A percentile compares a stretch with the other conserved stretches of the same genome.
These are phyloP conservation scores for Rotaria sp. DNA, from an alignment of 2,888 invertebrate species.

Conservation along the genomic window DNA sequence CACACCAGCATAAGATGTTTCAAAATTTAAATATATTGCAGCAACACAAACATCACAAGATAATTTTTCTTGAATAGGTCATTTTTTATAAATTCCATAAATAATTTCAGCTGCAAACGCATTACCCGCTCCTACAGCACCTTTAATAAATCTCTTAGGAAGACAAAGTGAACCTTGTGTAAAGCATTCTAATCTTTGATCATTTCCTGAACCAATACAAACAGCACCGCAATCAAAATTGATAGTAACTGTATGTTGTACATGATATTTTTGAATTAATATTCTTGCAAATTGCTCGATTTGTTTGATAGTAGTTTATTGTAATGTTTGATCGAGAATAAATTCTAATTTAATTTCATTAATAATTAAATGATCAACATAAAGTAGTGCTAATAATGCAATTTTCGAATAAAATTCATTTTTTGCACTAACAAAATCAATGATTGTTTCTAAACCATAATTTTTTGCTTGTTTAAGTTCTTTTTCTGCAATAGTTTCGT, in stretches of 20 bases:
- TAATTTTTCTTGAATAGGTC: not conserved
- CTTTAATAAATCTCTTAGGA: not conserved
- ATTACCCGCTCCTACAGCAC: slow-evolving; percentile 2
- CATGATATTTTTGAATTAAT: not conserved
- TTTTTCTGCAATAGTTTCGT: not conserved
- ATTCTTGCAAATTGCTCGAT: not conserved
- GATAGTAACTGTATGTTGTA: not conserved
- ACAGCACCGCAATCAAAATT: not conserved
- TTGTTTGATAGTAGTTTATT: not conserved
- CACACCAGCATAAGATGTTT: not conserved
- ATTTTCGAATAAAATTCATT: not conserved
- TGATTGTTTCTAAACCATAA: not conserved
- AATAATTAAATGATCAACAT: slow-evolving; percentile 15
- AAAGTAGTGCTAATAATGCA: not conserved
- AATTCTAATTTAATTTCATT: not conserved
- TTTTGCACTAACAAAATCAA: not conserved
- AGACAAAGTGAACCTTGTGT: not conserved
- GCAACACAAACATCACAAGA: not conserved
- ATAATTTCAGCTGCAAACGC: slow-evolving; percentile 1
- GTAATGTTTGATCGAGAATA: not conserved
- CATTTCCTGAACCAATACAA: not conserved
- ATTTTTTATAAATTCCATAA: not conserved
- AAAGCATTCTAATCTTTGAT: not conserved
- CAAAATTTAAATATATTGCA: not conserved
- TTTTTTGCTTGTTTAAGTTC: not conserved